Evolutionary conservation across 2,888 invertebrate species (phyloP), one percentile per base, ranked within the genome.

Genomic region (Flabesymbios commensalis): DNA sequence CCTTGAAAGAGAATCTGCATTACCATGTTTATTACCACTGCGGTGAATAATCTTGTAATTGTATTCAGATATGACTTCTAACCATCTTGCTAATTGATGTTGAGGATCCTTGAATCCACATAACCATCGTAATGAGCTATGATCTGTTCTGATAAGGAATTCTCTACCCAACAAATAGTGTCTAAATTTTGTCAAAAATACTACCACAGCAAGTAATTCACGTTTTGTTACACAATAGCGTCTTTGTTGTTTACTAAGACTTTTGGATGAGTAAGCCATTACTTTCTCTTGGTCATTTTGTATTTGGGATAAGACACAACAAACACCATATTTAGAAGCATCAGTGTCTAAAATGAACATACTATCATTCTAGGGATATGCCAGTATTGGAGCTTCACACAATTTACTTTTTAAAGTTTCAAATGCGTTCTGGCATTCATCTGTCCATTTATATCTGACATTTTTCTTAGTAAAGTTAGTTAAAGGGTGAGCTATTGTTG

Each of bases 211-310:
- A 22, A 42, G 33, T 17, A 59, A 41, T 26, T 61, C 61, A 14
- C 26, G 5, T 5, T 41, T 22, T 22, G 61, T 61, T 22, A 28
- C 28, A 29, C 61, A 60, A 39, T 60, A 60, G 22, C 36, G 19
- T 7, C 58, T 28, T 32, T 60, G 47, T 22, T 51, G 7, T 17
- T 29, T n/a, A 14, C n/a, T 48, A 4, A 61, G 28, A n/a, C 36
- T 51, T 29, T 60, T 19, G 43, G 51, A 51, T 17, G 29, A 24
- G 32, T 60, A 61, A n/a, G 58, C 58, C 19, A 61, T 60, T 5
- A 61, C 49, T 26, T 17, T 19, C 33, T 61, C 61, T 17, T 29
- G 4, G 7, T 52, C 42, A 28, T 29, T 24, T 29, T 61, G 61
- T 4, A 60, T 22, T 31, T 61, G 57, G 17, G 51, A 51, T 5